These are phyloP conservation scores for Ricordea florida DNA, from an alignment of 92 coral and sea anemone genomes.

Conservation along the genomic window DNA sequence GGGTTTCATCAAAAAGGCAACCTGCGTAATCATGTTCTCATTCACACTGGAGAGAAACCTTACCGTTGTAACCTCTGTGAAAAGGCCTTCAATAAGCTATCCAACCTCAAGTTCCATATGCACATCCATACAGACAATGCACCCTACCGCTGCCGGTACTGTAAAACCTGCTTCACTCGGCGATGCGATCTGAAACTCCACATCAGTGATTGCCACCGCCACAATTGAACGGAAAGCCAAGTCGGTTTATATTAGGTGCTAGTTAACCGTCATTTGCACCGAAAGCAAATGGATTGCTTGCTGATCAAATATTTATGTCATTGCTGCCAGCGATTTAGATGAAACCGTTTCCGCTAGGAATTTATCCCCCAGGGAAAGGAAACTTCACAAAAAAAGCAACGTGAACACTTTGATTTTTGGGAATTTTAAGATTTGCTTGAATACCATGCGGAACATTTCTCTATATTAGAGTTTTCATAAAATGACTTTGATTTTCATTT, in stretches of 20 bases:
- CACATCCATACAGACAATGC: constrained; percentile 98
- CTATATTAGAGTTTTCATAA: no score
- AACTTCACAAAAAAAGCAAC: neutral
- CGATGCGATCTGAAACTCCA: constrained; percentile 98
- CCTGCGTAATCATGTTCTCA: constrained; percentile 91
- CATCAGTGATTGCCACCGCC: constrained; percentile 48
- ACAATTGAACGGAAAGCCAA: constrained; percentile 6
- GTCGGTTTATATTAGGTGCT: constrained; percentile 31
- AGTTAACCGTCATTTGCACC: constrained; percentile 40
- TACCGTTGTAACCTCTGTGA: constrained; percentile 90
- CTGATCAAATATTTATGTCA: constrained; percentile 42
- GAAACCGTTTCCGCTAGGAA: neutral
- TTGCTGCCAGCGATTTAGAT: constrained; percentile 13
- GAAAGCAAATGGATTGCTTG: constrained; percentile 44
- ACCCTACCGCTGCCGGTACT: constrained; percentile 92
- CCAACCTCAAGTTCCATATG: constrained; percentile 94
- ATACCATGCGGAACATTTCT: no score
- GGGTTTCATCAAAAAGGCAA: constrained; percentile 99
- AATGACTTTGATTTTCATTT: neutral
- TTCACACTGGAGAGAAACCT: constrained; percentile 99
- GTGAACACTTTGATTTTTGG: neutral
- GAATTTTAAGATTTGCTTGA: no score
- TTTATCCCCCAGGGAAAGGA: neutral
- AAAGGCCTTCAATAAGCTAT: constrained; percentile 96
- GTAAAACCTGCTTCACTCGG: constrained; percentile 85